These are phyloP conservation scores for Macrostomum cliftonense DNA, from an alignment of 2,888 invertebrate species.

Conservation along the genomic window DNA sequence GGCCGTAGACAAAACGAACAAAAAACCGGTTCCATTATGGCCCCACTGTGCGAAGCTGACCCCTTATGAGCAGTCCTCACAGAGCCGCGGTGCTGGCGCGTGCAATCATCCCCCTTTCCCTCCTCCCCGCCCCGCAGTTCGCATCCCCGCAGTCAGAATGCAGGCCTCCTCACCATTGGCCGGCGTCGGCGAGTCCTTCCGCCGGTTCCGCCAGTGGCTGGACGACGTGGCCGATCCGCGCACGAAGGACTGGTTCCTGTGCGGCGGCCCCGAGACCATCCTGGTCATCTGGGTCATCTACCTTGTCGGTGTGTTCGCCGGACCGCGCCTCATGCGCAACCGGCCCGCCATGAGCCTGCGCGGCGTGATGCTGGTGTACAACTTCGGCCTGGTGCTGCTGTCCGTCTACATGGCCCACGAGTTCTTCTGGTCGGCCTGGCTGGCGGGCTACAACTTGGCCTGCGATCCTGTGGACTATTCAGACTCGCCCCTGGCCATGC, in stretches of 20 bases:
- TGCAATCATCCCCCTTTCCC: too few relatives aligned
- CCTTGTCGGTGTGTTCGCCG: slow-evolving; percentile 17
- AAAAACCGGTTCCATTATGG: too few relatives aligned
- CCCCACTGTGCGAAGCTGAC: too few relatives aligned
- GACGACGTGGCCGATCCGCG: slow-evolving; percentile 18
- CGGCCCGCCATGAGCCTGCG: slow-evolving; percentile 16
- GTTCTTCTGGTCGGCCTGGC: slow-evolving; percentile 14
- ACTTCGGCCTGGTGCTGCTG: slow-evolving; percentile 17
- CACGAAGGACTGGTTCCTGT: slow-evolving; percentile 20
- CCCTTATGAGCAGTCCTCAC: too few relatives aligned
- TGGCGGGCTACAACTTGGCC: slow-evolving; percentile 32
- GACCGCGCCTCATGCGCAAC: slow-evolving; percentile 19
- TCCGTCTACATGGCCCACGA: slow-evolving; percentile 24
- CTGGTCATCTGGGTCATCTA: slow-evolving; percentile 18
- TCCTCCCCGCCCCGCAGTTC: too few relatives aligned
- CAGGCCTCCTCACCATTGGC: slow-evolving; percentile 43
- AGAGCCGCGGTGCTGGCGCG: too few relatives aligned
- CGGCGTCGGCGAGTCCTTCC: too few relatives aligned
- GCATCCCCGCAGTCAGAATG: slow-evolving; percentile 29
- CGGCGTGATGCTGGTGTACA: slow-evolving; percentile 17
- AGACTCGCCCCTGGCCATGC: slow-evolving; percentile 53
- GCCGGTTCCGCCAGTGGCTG: not conserved
- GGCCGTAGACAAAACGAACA: too few relatives aligned
- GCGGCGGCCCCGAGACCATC: slow-evolving; percentile 18
- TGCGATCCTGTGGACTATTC: slow-evolving; percentile 66